Percentiles rank a stretch among this genome's conserved stretches.
Conservation (phyloP, 2,888 invertebrate genomes). For the Protonemura montana region DNA sequence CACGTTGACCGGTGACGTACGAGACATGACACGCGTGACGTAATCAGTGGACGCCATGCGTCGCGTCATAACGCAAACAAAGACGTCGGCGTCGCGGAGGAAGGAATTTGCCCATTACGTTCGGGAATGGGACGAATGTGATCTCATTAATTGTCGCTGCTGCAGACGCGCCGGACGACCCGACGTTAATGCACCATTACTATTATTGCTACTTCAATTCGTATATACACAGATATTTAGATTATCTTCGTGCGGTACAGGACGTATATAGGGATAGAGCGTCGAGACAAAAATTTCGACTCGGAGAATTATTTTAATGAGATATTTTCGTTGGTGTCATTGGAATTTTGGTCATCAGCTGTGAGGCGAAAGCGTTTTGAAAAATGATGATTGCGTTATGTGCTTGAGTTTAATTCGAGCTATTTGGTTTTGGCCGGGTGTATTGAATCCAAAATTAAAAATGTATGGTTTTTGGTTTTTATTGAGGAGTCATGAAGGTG, state of each 20-base stretch:
- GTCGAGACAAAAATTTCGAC: not conserved
- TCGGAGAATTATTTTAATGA: not conserved
- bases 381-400: not conserved
- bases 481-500: too few relatives aligned
- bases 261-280: not conserved
- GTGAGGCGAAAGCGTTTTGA: not conserved
- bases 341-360: conserved; percentile 18
- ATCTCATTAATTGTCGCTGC: conserved; percentile 22
- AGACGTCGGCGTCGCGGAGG: conserved; percentile 27
- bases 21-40: not conserved
- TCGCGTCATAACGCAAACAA: conserved; percentile 25
- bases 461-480: too few relatives aligned
- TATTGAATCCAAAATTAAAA: too few relatives aligned
- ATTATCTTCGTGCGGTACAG: not conserved
- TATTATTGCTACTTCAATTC: conserved; percentile 21
- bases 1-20: not conserved
- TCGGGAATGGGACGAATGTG: conserved; percentile 48
- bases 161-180: not conserved
- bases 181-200: conserved; percentile 24
- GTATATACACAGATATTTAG: conserved; percentile 32
- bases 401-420: not conserved
- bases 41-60: conserved; percentile 14
- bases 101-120: conserved; percentile 48
- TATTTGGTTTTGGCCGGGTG: too few relatives aligned
- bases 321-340: not conserved